These are phyloP conservation scores for Mystacornis crossleyi DNA, from an alignment of 2,113 vertebrate species.

Conservation along the genomic window DNA sequence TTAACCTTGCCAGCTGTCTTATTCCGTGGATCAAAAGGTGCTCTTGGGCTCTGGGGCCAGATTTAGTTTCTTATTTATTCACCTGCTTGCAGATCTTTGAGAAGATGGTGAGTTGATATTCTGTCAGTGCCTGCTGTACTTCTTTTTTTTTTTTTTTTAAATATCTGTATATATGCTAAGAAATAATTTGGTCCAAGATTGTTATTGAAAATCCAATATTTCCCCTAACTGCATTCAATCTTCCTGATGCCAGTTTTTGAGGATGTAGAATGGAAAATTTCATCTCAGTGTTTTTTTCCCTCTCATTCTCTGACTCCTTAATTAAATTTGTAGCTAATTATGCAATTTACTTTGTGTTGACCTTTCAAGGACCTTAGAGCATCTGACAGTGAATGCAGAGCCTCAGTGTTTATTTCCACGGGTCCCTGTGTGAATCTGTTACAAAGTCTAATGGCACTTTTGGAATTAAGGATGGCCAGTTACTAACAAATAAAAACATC, in stretches of 20 bases:
- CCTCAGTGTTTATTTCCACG: neutral
- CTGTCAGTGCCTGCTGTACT: neutral
- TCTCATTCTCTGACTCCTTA: neutral
- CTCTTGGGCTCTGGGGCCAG: neutral
- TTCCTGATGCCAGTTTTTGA: conserved; percentile 10
- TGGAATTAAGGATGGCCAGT: neutral
- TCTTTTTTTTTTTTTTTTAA: neutral
- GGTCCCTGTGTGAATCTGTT: neutral
- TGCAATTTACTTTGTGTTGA: conserved; percentile 4
- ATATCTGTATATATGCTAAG: neutral
- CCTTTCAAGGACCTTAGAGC: conserved; percentile 21
- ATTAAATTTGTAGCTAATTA: conserved; percentile 25
- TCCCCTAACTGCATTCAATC: neutral
- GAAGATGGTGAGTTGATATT: neutral
- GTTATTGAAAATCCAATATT: neutral
- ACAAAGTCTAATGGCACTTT: neutral
- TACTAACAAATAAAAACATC: neutral
- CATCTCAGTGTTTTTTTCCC: conserved; percentile 1
- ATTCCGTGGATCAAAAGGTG: neutral
- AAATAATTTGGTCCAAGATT: neutral
- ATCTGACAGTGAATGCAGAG: neutral
- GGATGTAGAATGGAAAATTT: neutral
- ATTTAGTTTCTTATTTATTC: neutral
- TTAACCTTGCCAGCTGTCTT: neutral
- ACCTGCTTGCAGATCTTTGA: neutral